Base-by-base conservation (phyloP, 2,797 vertebrate species). In the Semaprochilodus insignis region DNA sequence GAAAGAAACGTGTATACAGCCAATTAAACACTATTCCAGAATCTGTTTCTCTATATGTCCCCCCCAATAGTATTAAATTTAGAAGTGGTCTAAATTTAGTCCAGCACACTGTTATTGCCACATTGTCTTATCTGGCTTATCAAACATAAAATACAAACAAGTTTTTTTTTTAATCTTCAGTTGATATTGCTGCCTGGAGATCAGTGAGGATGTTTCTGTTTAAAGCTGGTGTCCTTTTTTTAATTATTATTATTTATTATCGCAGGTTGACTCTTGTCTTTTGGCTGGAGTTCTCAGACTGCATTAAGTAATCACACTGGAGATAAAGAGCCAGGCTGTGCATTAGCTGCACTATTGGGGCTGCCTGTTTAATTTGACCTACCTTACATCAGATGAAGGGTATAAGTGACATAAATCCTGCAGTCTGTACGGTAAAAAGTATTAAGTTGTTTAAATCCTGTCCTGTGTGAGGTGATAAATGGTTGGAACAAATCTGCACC, bases 271-370 rank as follows among this genome's bases (percentile, higher is more conserved):
- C 36, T 81, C 71, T 71, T 57, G 52, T 81, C 82, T 80, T 54
- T 66, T 85, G 86, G 81, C 79, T 70, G 77, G 48, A 82, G 67
- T 67, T 77, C 67, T 60, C 54, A 55, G 60, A 69, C 69, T 31
- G 72, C 82, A 84, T 87, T 84, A 85, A 71, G 67, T 77, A 76
- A 87, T 81, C 51, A 71, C 13, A 74, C 60, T 71, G 57, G 23
- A 62, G 62, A n/a, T 34, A 76, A 40, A 75, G 51, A 75, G 71
- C 78, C 81, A 83, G 40, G 51, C n/a, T 31, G 23, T 65, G 65
- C 73, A 78, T 81, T 77, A 74, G 67, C 27, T 34, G 36, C 36
- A 66, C 59, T 57, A 57, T 69, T 34, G 48, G 15, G 51, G 44
- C n/a, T 74, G 78, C 36, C 62, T 54, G 72, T 77, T 83, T 60